Evolutionary conservation across 1,140 invertebrate genomes (phyloP), one percentile per base, ranked within the genome.

Genomic region (Leptinotarsa defecta): DNA sequence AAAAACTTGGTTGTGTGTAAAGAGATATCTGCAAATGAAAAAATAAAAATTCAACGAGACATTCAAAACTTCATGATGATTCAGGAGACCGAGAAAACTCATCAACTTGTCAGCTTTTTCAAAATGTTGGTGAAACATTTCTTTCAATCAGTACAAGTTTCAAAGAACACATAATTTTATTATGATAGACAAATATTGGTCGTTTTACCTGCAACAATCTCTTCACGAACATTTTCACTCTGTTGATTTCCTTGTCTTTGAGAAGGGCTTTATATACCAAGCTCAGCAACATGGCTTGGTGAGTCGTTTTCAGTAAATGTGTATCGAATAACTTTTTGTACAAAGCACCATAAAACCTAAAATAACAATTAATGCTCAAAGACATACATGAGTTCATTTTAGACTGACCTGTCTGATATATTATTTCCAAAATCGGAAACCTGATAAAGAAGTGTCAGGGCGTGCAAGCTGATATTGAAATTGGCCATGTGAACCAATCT

Each of bases 191-290:
- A 57, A 17, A 57, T 13, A 57, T 57, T 57, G 1, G 3, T 57
- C 13, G 13, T 57, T 57, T 57, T 77, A 95, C 87, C 87, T 98
- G 96, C 52, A 99, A 87, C 52, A 98, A 86, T 74, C 98, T 87
- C 87, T 98, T 99, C 2, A 97, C 87, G 85, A 99, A 98, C 11
- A 95, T 93, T 84, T 91, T 90, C 0, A 95, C 88, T 73, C 98
- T 86, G 17, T 88, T 84, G 2, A 91, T 83, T 76, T 93, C 91
- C 19, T 85, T 86, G 88, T 99, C 98, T 73, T 90, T 91, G 78
- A 92, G 91, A 74, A 99, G 86, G 17, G 96, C 92, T 82, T 95
- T 93, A 84, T 92, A 96, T 3, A 98, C 85, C 27, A 99, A 89
- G 84, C 96, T 97, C 43, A 99, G 88, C 78, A 98, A 91, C 61